Evolutionary conservation across 2,888 invertebrate species (phyloP), one percentile per base, ranked within the genome.

Genomic region (Notodonta dromedarius): DNA sequence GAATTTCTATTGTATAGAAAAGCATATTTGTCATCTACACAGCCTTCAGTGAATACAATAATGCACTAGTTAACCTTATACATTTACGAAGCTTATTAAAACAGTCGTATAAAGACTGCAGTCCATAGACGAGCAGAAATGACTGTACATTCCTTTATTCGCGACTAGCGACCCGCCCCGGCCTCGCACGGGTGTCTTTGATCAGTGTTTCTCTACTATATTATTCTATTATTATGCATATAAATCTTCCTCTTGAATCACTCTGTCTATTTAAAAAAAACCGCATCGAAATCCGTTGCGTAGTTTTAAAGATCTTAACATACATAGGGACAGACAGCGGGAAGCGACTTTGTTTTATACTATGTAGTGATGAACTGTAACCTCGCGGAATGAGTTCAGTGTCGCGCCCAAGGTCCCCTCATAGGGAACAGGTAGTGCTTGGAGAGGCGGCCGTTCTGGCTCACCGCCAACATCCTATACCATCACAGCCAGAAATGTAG

Each of bases 341-440:
- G 24, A 24, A 24, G 24, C 24, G 24, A 24, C 24, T 24, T 24
- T 24, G 24, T 24, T 24, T 24, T 24, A 24, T 24, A 24, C 24
- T 24, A 24, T 24, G 24, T 2, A 24, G 24, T 24, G 24, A 24
- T 52, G 24, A 53, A 53, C 53, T 39, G 44, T 62, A 60, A 64
- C 70, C 74, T 76, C 70, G 64, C 40, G 35, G 62, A 80, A 74
- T 69, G 76, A 71, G 80, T 81, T 83, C 85, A 88, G 77, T 84
- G 86, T 82, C 84, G 71, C 61, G 61, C 61, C 70, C 85, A 83
- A 87, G 84, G 86, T 78, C 78, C 39, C 65, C 59, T 74, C 76
- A 24, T 24, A 73, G 74, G 76, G 78, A 77, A 66, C 82, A 81
- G 84, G 83, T 84, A 84, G 79, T 68, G 69, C 57, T 66, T 74